Conservation (phyloP, 2,797 vertebrate species). For the Enteromius unitaeniatus region DNA sequence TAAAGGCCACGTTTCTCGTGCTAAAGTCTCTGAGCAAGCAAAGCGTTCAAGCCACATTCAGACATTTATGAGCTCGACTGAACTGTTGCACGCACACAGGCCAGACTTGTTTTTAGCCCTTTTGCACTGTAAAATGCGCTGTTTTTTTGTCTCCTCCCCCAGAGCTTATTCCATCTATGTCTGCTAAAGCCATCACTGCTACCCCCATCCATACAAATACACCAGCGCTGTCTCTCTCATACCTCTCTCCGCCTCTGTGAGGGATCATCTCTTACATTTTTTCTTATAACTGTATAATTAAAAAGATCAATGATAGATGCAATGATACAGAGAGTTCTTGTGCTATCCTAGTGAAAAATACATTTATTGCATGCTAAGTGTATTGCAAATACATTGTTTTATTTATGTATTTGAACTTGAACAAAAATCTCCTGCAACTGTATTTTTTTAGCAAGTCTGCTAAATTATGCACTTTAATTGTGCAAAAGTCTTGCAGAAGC, state of each 20-base stretch:
- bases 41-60: slow-evolving; percentile 43
- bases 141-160: slow-evolving; percentile 63
- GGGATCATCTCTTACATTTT: background rate
- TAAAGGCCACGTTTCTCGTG: background rate
- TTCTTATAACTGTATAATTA: background rate
- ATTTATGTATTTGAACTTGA: too few relatives aligned
- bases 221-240: slow-evolving; percentile 47
- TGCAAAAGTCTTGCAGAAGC: too few relatives aligned
- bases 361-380: too few relatives aligned
- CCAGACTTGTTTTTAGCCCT: slow-evolving; percentile 52
- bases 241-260: background rate
- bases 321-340: background rate
- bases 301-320: background rate
- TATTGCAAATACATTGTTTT: too few relatives aligned
- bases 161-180: slow-evolving; percentile 64
- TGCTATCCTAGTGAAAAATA: too few relatives aligned
- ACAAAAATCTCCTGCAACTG: too few relatives aligned
- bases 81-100: slow-evolving; percentile 34
- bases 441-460: too few relatives aligned
- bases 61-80: slow-evolving; percentile 47
- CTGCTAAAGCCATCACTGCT: slow-evolving; percentile 75
- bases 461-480: too few relatives aligned
- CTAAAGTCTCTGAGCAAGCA: background rate
- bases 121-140: slow-evolving; percentile 53
- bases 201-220: slow-evolving; percentile 42